Percentiles rank a stretch among this genome's conserved stretches.
These are phyloP conservation scores for Drosophila melanogaster DNA, from an alignment of 1,140 invertebrate species.

Conservation along the genomic window DNA sequence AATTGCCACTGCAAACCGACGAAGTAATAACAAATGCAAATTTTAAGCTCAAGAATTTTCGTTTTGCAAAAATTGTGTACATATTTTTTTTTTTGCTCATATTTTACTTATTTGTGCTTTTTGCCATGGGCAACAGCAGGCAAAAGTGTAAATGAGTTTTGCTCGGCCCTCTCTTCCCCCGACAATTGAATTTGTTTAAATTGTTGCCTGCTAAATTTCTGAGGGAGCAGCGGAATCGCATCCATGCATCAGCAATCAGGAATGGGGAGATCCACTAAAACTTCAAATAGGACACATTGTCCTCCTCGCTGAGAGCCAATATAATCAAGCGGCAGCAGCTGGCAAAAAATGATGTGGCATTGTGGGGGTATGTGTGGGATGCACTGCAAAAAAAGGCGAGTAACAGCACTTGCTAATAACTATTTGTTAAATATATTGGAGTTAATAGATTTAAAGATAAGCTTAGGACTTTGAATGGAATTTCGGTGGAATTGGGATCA, in stretches of 20 bases:
- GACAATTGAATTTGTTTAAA: slow-evolving; percentile 76
- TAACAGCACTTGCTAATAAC: neutral
- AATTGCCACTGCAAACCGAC: slow-evolving; percentile 72
- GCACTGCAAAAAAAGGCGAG: neutral
- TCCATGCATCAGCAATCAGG: slow-evolving; percentile 49
- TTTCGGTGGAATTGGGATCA: no score
- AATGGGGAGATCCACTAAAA: slow-evolving; percentile 33
- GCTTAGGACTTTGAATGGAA: neutral
- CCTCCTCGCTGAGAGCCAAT: slow-evolving; percentile 56
- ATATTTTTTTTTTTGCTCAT: slow-evolving; percentile 22
- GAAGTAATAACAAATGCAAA: slow-evolving; percentile 82
- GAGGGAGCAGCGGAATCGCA: slow-evolving; percentile 7
- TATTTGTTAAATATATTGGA: no score
- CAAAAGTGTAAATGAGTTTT: slow-evolving; percentile 69
- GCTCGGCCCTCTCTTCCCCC: slow-evolving; percentile 5
- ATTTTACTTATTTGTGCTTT: slow-evolving; percentile 32
- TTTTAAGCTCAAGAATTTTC: slow-evolving; percentile 77
- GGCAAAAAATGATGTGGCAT: slow-evolving; percentile 71
- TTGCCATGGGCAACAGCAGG: slow-evolving; percentile 32
- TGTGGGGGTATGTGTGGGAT: slow-evolving; percentile 14
- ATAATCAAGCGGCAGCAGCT: slow-evolving; percentile 74
- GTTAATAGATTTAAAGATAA: no score
- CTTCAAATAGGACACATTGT: slow-evolving; percentile 52
- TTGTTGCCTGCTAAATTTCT: slow-evolving; percentile 54
- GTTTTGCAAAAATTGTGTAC: slow-evolving; percentile 61